Base-by-base conservation (phyloP, 2,888 invertebrate genomes). In the Orgyia antiqua region DNA sequence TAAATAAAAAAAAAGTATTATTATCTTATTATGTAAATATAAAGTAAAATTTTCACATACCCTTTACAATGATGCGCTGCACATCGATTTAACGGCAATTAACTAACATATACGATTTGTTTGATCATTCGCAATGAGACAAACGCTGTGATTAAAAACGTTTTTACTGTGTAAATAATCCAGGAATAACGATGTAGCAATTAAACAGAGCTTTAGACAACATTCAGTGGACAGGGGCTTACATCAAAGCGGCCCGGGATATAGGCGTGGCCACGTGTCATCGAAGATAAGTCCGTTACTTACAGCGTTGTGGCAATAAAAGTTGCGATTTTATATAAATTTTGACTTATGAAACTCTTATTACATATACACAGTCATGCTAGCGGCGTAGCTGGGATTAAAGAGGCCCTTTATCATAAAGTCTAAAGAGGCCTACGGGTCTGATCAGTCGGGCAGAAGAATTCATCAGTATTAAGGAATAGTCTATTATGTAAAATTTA, bases 121-220 rank as follows among this genome's bases (percentile, higher is more conserved):
- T 77, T 76, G 73, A 74, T 58, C 55, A 59, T 64, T 58, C 67
- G 58, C 62, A 43, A 45, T 45, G 49, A 43, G 36, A 45, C 45
- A 51, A 41, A 47, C 56, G 56, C 49, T 60, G 52, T 64, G 70
- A 74, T 71, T 73, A 74, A 71, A 64, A 72, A 56, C 62, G 55
- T 51, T 63, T 62, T 51, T 47, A 37, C 59, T 70, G 65, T 76
- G 76, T 71, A 83, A 82, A 83, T 86, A 86, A 84, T 86, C 86
- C 84, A 65, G 68, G 79, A 84, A 83, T 86, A 86, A 86, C 78
- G 83, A 86, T 78, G 63, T 66, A 72, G 82, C 74, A 82, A 83
- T 86, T 84, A 83, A 80, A 82, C 65, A 58, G 65, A 68, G 76
- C 75, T 76, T 79, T 73, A 76, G 79, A 77, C 72, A 74, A 74